phyloP scores from a whole-genome alignment of 2,113 vertebrate genomes.

The Dasypus novemcinctus region DNA sequence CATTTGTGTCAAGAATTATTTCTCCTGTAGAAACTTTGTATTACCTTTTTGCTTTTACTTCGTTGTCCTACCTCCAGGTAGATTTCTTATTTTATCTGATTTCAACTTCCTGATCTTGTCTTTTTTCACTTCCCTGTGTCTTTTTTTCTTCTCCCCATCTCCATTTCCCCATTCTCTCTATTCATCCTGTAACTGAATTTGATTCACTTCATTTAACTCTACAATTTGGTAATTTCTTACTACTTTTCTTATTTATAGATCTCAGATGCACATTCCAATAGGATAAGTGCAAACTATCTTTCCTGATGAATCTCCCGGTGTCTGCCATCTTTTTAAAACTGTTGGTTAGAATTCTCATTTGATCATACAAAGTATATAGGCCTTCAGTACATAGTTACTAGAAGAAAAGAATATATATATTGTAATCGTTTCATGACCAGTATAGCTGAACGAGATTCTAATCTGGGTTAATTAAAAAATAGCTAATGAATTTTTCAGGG shows the following conservation, averaged over 20 bases:
- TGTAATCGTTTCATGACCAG: not conserved
- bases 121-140: too few relatives aligned
- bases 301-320: not conserved
- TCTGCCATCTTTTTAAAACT: not conserved
- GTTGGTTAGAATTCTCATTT: not conserved
- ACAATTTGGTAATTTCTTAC: not conserved
- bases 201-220: not conserved
- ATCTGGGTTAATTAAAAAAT: conserved; percentile 12
- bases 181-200: not conserved
- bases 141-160: not conserved
- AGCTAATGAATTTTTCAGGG: not conserved
- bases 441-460: not conserved
- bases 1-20: not conserved
- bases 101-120: accelerated
- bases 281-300: not conserved
- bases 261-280: not conserved
- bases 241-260: not conserved
- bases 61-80: not conserved
- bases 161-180: not conserved
- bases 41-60: not conserved
- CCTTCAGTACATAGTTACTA: not conserved
- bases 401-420: not conserved
- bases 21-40: not conserved
- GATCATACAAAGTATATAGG: not conserved
- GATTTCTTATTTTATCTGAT: not conserved